phyloP scores from a whole-genome alignment of 2,113 vertebrate genomes.

The Geococcyx californianus region DNA sequence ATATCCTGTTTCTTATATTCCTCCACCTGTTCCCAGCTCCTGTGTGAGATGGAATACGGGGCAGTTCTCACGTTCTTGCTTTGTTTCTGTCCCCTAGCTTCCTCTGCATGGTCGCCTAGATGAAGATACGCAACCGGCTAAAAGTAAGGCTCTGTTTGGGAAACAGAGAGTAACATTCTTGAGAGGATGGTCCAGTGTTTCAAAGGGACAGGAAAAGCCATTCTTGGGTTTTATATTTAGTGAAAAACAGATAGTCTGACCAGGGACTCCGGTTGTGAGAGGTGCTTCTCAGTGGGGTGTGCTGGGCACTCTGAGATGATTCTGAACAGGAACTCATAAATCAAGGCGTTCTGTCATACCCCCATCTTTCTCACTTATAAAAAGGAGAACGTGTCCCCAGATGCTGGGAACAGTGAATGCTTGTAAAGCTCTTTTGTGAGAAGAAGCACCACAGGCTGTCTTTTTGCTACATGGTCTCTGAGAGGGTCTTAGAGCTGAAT shows the following conservation, averaged over 20 bases:
- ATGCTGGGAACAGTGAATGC: background rate
- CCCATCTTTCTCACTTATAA: background rate
- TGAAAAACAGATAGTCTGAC: background rate
- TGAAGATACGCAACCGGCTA: conserved; percentile 23
- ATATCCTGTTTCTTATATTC: background rate
- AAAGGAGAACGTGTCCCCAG: background rate
- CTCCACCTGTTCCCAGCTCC: background rate
- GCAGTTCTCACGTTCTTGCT: background rate
- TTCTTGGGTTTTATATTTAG: background rate
- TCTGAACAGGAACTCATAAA: background rate
- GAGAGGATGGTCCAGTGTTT: background rate
- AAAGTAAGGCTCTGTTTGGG: conserved; percentile 62
- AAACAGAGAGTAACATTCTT: background rate
- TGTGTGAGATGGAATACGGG: background rate
- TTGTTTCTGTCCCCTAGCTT: conserved; percentile 63
- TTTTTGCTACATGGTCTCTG: background rate
- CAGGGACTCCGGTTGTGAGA: background rate
- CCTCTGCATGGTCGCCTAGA: conserved; percentile 52
- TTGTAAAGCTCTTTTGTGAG: background rate
- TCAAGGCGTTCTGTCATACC: background rate
- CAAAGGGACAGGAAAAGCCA: background rate
- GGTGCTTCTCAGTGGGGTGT: background rate
- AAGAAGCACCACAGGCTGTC: background rate
- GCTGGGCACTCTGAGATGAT: background rate
- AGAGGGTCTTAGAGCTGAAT: background rate